Evolutionary conservation across 30 jellyfish, hydroid and myxozoan genomes (phyloP).

Genomic region (Hydractinia echinata): DNA sequence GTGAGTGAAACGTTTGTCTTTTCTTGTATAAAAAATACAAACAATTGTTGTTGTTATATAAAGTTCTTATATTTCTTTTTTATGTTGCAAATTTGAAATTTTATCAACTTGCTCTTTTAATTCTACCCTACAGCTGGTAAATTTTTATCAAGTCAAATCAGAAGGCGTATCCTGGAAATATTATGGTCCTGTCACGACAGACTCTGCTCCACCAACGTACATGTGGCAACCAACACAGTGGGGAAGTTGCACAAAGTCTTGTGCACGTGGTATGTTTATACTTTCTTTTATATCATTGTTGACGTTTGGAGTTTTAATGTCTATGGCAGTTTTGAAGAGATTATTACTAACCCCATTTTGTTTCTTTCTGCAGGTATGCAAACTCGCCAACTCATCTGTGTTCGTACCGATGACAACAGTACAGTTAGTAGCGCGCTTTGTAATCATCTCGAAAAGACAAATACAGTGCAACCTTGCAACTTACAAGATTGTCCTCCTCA

Average conservation of each 20-base stretch:
- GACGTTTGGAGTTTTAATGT: not conserved
- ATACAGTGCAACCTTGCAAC: slow-evolving; percentile 46
- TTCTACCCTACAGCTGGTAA: slow-evolving; percentile 34
- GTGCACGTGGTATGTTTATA: slow-evolving; percentile 62
- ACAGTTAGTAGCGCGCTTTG: slow-evolving; percentile 43
- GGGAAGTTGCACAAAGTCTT: slow-evolving; percentile 66
- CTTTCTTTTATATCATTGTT: not conserved
- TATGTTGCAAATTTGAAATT: too few relatives aligned
- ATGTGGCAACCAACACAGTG: slow-evolving; percentile 39
- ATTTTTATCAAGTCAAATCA: slow-evolving; percentile 35
- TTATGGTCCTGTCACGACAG: slow-evolving; percentile 30
- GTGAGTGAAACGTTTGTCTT: not conserved
- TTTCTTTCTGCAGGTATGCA: slow-evolving; percentile 39
- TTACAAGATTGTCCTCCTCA: slow-evolving; percentile 68
- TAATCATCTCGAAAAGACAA: slow-evolving; percentile 15
- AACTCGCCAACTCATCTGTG: slow-evolving; percentile 45
- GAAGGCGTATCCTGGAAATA: slow-evolving; percentile 59
- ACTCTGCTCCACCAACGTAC: slow-evolving; percentile 23
- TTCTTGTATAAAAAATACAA: too few relatives aligned
- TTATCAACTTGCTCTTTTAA: too few relatives aligned
- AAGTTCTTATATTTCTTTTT: too few relatives aligned
- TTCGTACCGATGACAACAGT: slow-evolving; percentile 57
- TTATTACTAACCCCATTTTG: not conserved
- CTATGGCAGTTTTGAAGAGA: too few relatives aligned
- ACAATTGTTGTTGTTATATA: too few relatives aligned